Percentiles rank a stretch among this genome's conserved stretches.
phyloP scores from a whole-genome alignment of 2,797 vertebrate genomes.

The Discoglossus pictus region DNA sequence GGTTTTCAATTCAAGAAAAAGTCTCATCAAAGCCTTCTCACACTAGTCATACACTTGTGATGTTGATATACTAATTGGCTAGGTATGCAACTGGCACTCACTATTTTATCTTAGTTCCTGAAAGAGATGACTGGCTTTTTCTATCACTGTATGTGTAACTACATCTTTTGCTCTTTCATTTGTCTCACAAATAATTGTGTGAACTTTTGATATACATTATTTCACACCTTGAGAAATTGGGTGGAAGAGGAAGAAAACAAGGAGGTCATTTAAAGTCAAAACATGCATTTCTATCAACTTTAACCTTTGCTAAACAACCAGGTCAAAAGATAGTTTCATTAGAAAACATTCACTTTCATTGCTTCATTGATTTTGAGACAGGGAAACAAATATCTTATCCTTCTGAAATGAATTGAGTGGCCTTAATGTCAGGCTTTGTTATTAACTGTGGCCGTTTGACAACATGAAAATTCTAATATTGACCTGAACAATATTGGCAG shows the following conservation, averaged over 20 bases:
- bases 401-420: slow-evolving; percentile 54
- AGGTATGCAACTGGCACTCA: no score
- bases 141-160: no score
- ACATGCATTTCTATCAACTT: slow-evolving; percentile 60
- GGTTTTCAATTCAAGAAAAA: no score
- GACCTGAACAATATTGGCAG: slow-evolving; percentile 22
- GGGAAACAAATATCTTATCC: slow-evolving; percentile 64
- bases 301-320: slow-evolving; percentile 62
- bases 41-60: no score
- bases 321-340: slow-evolving; percentile 68
- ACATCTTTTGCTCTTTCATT: no score
- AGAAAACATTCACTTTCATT: slow-evolving; percentile 72
- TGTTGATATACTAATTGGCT: no score
- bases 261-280: slow-evolving; percentile 53
- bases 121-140: no score
- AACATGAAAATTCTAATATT: slow-evolving; percentile 48
- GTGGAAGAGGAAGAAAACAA: slow-evolving; percentile 55
- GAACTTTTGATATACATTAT: no score
- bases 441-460: slow-evolving; percentile 27
- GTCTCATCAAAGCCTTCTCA: no score
- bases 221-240: no score
- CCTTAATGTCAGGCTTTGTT: slow-evolving; percentile 51
- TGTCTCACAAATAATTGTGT: no score
- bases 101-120: no score
- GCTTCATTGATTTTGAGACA: slow-evolving; percentile 72